A percentile compares a stretch with the other conserved stretches of the same genome.
phyloP scores from a whole-genome alignment of 2,113 vertebrate species.

The Mus pahari region DNA sequence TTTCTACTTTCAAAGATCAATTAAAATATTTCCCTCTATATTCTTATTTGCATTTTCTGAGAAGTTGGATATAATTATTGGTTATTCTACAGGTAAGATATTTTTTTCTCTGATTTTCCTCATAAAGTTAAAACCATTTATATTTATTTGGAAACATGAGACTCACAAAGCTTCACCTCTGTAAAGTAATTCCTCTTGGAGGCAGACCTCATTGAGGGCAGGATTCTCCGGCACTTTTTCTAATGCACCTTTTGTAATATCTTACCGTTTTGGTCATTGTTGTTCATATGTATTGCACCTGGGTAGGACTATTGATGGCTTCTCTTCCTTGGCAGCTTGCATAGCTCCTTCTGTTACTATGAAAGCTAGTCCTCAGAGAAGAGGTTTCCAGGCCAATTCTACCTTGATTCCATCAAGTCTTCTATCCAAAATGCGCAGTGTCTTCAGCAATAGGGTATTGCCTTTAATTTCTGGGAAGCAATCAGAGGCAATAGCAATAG shows the following conservation, averaged over 20 bases:
- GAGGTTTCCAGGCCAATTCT: background rate
- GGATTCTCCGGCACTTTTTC: background rate
- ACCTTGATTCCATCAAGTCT: background rate
- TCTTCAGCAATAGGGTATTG: background rate
- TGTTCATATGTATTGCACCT: background rate
- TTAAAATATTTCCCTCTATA: constrained; percentile 1
- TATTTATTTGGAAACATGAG: background rate
- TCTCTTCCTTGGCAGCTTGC: background rate
- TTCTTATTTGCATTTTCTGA: background rate
- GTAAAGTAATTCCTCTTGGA: background rate
- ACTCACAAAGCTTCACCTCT: background rate
- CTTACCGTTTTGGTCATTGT: background rate
- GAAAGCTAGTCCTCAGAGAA: background rate
- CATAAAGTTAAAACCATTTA: background rate
- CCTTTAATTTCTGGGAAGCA: background rate
- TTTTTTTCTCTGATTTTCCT: background rate
- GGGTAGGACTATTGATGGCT: background rate
- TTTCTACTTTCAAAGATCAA: background rate
- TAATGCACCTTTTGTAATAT: background rate
- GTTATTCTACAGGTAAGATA: background rate
- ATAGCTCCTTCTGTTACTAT: background rate
- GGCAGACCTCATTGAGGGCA: background rate
- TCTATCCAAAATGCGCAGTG: background rate
- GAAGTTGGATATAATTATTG: background rate
- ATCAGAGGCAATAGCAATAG: background rate